Percentiles rank a stretch among this genome's conserved stretches.
These are phyloP conservation scores for Coregonus ussuriensis DNA, from an alignment of 2,797 vertebrate genomes.

Conservation along the genomic window DNA sequence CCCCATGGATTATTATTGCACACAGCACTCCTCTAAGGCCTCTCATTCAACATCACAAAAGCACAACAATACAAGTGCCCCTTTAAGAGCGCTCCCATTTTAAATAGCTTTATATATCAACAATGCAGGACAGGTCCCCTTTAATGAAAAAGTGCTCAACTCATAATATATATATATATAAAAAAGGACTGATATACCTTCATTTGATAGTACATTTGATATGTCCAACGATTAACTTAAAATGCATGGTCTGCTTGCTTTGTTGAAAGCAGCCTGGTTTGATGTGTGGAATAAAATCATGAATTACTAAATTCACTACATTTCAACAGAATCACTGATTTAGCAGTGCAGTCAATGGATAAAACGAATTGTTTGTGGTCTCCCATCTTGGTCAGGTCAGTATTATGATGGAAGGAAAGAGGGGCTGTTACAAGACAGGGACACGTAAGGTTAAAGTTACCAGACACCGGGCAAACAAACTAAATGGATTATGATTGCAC, in stretches of 20 bases:
- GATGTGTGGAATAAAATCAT: conserved; percentile 19
- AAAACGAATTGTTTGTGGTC: conserved; percentile 15
- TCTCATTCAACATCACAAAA: conserved; percentile 56
- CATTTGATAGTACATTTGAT: conserved; percentile 10
- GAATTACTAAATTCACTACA: background rate
- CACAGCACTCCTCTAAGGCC: conserved; percentile 78
- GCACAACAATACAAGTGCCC: conserved; percentile 47
- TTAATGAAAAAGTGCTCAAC: conserved; percentile 54
- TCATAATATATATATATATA: conserved; percentile 42
- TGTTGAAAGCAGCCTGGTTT: conserved; percentile 14
- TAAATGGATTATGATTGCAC: background rate
- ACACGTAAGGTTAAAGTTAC: conserved; percentile 14
- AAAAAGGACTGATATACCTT: conserved; percentile 29
- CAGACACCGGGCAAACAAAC: conserved; percentile 1
- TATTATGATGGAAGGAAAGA: conserved; percentile 44
- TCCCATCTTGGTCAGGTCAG: conserved; percentile 39
- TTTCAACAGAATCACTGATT: conserved; percentile 23
- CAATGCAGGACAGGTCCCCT: conserved; percentile 39
- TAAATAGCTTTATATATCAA: conserved; percentile 53
- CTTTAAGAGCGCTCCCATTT: conserved; percentile 45
- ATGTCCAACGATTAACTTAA: conserved; percentile 27
- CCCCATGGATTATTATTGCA: conserved; percentile 67
- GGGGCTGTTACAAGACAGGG: conserved; percentile 2
- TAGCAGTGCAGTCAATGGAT: background rate
- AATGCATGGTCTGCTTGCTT: conserved; percentile 36